Conservation (phyloP, 2,888 invertebrate genomes). For the Deroplatys truncata region DNA sequence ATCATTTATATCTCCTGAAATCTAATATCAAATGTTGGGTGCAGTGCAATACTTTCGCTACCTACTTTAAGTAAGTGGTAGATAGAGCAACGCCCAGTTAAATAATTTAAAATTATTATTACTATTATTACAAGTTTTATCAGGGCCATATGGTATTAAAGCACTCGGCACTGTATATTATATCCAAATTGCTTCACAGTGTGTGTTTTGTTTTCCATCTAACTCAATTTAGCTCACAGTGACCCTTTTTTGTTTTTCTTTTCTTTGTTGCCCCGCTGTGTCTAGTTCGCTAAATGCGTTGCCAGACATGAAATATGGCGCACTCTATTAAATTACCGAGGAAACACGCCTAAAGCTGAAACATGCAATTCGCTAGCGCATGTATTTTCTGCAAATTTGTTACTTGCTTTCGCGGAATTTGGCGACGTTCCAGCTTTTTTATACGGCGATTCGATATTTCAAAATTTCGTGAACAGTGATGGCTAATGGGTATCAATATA, state of each 20-base stretch:
- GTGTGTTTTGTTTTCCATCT: not conserved
- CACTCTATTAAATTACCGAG: not conserved
- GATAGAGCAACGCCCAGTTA: too few species aligned
- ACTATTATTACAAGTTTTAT: too few species aligned
- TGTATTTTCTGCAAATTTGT: not conserved
- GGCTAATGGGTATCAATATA: too few species aligned
- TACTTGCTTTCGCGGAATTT: not conserved
- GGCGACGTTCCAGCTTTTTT: not conserved
- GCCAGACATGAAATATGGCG: not conserved
- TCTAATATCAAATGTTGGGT: too few species aligned
- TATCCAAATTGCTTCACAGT: not conserved
- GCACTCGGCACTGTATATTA: not conserved
- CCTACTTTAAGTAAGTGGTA: too few species aligned
- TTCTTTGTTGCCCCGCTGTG: not conserved
- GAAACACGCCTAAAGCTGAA: not conserved
- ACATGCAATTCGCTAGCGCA: not conserved
- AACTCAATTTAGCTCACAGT: not conserved
- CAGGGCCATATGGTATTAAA: too few species aligned
- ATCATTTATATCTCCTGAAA: too few species aligned
- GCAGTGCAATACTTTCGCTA: too few species aligned
- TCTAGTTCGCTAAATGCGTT: not conserved
- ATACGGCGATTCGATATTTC: not conserved
- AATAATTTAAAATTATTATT: too few species aligned
- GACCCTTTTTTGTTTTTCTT: not conserved
- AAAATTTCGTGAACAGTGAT: not conserved